Conservation (phyloP, 2,113 vertebrate genomes). For the Seriola aureovittata region DNA sequence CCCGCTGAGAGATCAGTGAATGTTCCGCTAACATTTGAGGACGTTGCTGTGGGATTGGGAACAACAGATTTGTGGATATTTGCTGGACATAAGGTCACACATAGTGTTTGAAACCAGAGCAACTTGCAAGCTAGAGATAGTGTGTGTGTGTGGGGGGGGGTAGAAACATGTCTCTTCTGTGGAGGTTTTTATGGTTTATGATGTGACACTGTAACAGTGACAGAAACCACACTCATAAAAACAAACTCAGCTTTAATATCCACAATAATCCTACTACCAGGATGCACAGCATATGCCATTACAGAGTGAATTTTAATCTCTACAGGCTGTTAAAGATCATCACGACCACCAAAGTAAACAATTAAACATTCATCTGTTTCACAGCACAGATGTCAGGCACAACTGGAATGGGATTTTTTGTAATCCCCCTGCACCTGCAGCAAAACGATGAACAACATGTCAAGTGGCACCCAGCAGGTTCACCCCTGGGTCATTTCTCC, state of each 20-base stretch:
- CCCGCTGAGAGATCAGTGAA: constrained; percentile 54
- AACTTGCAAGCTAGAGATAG: no score
- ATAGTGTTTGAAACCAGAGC: constrained; percentile 37
- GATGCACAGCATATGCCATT: constrained; percentile 31
- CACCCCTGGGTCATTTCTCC: constrained; percentile 62
- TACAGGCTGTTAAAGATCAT: constrained; percentile 54
- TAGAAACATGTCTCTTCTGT: constrained; percentile 32
- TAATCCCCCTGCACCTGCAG: constrained; percentile 52
- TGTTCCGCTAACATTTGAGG: constrained; percentile 64
- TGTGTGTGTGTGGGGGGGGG: no score
- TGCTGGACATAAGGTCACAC: constrained; percentile 75
- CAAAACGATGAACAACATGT: constrained; percentile 66
- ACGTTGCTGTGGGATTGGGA: constrained; percentile 57
- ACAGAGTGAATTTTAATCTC: constrained; percentile 40
- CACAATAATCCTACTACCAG: constrained; percentile 3
- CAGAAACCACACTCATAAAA: constrained; percentile 16
- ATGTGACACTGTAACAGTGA: constrained; percentile 10
- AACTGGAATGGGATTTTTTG: constrained; percentile 56
- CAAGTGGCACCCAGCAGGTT: constrained; percentile 68
- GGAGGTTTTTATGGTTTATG: constrained; percentile 35
- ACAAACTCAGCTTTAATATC: constrained; percentile 18
- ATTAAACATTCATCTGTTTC: constrained; percentile 55
- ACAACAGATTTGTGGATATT: constrained; percentile 73
- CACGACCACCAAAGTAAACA: constrained; percentile 48
- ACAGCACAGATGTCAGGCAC: constrained; percentile 59